Evolutionary conservation across 2,888 invertebrate genomes (phyloP).

Genomic region (Thymelicus lineola): DNA sequence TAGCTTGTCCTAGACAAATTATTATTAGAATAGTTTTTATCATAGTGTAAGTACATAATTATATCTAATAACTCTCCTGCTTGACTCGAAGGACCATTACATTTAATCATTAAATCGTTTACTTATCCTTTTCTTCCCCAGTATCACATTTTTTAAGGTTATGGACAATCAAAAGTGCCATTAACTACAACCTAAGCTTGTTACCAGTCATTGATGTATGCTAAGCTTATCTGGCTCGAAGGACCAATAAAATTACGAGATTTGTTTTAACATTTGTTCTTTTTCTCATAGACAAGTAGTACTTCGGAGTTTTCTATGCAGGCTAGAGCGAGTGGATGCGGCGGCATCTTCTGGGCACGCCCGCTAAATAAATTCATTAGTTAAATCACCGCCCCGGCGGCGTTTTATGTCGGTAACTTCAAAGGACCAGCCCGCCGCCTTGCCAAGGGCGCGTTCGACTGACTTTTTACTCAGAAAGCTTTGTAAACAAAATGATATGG

Average conservation of each 20-base stretch:
- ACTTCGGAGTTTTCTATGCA: constrained; percentile 40
- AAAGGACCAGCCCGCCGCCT: constrained; percentile 75
- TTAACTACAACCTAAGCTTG: not conserved
- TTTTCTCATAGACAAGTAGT: constrained; percentile 16
- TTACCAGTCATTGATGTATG: not conserved
- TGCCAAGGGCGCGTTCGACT: constrained; percentile 75
- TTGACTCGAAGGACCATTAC: too few species aligned
- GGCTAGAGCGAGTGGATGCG: constrained; percentile 46
- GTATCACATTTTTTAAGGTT: too few species aligned
- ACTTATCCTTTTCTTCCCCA: too few species aligned
- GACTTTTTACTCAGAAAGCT: constrained; percentile 84
- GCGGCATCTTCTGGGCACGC: constrained; percentile 63
- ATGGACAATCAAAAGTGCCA: too few species aligned
- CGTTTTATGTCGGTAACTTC: constrained; percentile 84
- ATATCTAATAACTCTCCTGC: too few species aligned
- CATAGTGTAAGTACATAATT: too few species aligned
- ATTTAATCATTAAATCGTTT: too few species aligned
- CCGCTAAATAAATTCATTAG: constrained; percentile 86
- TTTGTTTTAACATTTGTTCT: constrained; percentile 4
- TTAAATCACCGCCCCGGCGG: constrained; percentile 85
- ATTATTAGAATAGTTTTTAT: too few species aligned
- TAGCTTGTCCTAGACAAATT: too few species aligned
- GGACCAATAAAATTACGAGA: constrained; percentile 40
- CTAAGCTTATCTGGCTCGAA: constrained; percentile 31
- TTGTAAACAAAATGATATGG: constrained; percentile 84